A percentile compares a stretch with the other conserved stretches of the same genome.
phyloP scores from a whole-genome alignment of 1,140 invertebrate species.

The Ceratoteleas bidentatus region DNA sequence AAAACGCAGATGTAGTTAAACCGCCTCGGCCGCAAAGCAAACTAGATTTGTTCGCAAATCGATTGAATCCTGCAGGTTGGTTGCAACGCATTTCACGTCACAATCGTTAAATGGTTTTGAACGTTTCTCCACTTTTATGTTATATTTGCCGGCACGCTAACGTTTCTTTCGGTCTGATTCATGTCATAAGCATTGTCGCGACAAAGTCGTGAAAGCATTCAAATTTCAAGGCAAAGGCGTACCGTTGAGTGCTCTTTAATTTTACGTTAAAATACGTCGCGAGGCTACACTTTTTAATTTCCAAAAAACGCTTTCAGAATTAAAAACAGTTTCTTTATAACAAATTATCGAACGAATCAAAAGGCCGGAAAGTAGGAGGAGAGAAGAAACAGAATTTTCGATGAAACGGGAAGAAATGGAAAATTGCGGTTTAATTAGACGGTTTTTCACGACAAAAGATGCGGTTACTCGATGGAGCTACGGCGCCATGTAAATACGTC shows the following conservation, averaged over 20 bases:
- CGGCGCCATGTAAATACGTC: slow-evolving; percentile 39
- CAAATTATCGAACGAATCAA: no score
- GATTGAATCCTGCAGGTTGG: slow-evolving; percentile 56
- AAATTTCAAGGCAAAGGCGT: no score
- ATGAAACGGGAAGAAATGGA: no score
- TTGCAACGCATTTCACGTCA: slow-evolving; percentile 55
- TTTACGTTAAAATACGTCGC: no score
- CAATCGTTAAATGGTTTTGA: slow-evolving; percentile 53
- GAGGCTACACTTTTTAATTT: no score
- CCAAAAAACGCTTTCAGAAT: no score
- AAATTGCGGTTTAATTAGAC: neutral
- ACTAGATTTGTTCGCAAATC: slow-evolving; percentile 65
- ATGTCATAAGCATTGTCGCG: slow-evolving; percentile 16
- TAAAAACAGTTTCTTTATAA: no score
- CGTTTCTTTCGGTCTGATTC: slow-evolving; percentile 37
- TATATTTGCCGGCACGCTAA: slow-evolving; percentile 26
- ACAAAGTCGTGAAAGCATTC: no score
- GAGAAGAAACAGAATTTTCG: no score
- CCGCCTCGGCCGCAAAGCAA: slow-evolving; percentile 58
- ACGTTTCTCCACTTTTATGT: slow-evolving; percentile 44
- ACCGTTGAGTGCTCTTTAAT: no score
- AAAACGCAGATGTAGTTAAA: slow-evolving; percentile 52
- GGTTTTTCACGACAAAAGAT: slow-evolving; percentile 32
- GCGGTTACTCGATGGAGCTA: slow-evolving; percentile 8
- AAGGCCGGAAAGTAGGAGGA: no score